These are phyloP conservation scores for Emydura subglobosa DNA, from an alignment of 2,113 vertebrate species.

Conservation along the genomic window DNA sequence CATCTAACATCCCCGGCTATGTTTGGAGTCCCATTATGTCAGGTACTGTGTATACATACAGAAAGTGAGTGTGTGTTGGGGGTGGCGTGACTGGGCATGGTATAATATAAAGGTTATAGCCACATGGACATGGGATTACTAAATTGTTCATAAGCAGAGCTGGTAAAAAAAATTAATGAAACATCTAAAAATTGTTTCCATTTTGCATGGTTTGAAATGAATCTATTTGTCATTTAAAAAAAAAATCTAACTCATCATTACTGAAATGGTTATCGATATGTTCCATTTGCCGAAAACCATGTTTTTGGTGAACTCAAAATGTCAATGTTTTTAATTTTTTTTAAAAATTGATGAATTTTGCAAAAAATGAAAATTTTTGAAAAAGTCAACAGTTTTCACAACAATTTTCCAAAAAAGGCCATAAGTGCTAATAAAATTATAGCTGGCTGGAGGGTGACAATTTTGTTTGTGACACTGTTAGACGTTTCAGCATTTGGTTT, in stretches of 20 bases:
- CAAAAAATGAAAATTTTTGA: not conserved
- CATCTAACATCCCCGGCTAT: not conserved
- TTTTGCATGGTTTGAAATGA: not conserved
- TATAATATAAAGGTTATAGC: fast-evolving
- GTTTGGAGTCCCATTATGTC: not conserved
- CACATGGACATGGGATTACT: not conserved
- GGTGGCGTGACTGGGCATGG: not conserved
- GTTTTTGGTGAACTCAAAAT: not conserved
- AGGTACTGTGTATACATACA: not conserved
- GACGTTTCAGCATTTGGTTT: too few relatives aligned
- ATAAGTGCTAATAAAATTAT: too few relatives aligned
- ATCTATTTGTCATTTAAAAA: not conserved
- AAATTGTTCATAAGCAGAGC: not conserved
- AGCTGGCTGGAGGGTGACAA: too few relatives aligned
- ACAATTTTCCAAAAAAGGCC: too few relatives aligned
- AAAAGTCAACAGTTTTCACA: too few relatives aligned
- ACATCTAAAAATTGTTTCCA: not conserved
- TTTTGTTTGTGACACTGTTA: too few relatives aligned
- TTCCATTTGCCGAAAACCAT: not conserved
- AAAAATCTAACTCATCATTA: not conserved
- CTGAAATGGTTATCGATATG: not conserved
- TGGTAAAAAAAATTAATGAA: not conserved
- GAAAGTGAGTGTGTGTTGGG: not conserved
- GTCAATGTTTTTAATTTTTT: not conserved
- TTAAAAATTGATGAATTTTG: not conserved